Conservation (phyloP, 2,113 vertebrate species). For the Rhagologus leucostigma region DNA sequence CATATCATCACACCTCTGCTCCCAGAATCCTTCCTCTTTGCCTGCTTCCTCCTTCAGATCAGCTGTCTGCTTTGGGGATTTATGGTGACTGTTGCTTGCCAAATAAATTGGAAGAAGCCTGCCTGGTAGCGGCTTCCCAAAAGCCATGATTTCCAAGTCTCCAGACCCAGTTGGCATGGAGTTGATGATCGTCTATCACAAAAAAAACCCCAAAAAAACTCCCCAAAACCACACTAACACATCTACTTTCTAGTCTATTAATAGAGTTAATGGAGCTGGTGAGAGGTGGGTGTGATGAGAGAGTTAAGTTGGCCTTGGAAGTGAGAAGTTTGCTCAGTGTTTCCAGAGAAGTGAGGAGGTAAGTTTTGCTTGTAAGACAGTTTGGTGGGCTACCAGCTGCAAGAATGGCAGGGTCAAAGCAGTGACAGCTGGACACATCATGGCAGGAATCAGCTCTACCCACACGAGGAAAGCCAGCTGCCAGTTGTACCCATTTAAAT, state of each 20-base stretch:
- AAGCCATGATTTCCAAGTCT: background rate
- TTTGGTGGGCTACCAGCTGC: background rate
- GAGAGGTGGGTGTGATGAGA: background rate
- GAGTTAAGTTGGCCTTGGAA: background rate
- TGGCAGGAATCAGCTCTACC: background rate
- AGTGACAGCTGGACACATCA: background rate
- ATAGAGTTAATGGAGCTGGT: background rate
- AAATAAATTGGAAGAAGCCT: background rate
- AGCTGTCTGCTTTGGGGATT: background rate
- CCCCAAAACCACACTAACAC: background rate
- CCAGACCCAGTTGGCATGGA: background rate
- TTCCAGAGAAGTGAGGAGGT: background rate
- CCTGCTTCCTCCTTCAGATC: background rate
- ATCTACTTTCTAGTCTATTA: background rate
- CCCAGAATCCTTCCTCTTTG: background rate
- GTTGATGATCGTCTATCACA: background rate
- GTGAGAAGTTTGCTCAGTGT: background rate
- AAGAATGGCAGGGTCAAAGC: background rate
- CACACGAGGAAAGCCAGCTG: background rate
- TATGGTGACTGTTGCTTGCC: background rate
- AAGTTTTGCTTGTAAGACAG: background rate
- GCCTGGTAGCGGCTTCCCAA: background rate
- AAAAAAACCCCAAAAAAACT: background rate
- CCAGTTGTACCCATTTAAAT: background rate
- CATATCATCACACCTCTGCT: background rate